Evolutionary conservation across 2,888 invertebrate genomes (phyloP).

Genomic region (Yponomeuta cagnagella): DNA sequence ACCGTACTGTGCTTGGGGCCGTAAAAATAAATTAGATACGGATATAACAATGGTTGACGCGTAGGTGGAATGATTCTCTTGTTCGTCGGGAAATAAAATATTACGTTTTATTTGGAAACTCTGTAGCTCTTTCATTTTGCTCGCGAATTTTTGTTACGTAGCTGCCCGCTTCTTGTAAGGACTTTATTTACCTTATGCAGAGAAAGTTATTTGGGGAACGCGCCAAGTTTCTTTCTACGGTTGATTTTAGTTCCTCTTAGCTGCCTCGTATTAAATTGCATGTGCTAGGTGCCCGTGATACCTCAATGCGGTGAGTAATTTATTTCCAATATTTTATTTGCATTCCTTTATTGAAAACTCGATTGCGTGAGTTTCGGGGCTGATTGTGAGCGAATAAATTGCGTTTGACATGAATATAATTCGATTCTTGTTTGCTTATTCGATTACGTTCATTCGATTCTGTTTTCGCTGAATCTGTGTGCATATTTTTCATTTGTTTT

Average conservation of each 20-base stretch:
- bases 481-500: neutral
- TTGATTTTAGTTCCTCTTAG: too few relatives aligned
- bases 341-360: slow-evolving; percentile 6
- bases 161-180: too few relatives aligned
- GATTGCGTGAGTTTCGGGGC: slow-evolving; percentile 25
- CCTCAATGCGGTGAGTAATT: neutral
- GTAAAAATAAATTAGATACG: slow-evolving; percentile 8
- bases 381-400: slow-evolving; percentile 37
- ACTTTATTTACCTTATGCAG: neutral
- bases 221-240: neutral
- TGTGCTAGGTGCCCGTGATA: neutral
- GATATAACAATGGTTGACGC: slow-evolving; percentile 1
- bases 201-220: neutral
- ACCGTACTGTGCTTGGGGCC: neutral
- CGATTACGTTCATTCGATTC: slow-evolving; percentile 24
- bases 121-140: neutral
- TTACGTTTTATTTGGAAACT: slow-evolving; percentile 2
- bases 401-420: slow-evolving; percentile 31
- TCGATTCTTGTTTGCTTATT: slow-evolving; percentile 32
- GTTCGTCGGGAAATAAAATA: slow-evolving; percentile 1
- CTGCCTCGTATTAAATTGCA: too few relatives aligned
- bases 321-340: slow-evolving; percentile 3
- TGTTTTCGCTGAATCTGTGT: neutral
- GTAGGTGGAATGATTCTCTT: slow-evolving; percentile 3
- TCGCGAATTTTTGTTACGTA: too few relatives aligned